Evolutionary conservation across 2,888 invertebrate species (phyloP), one percentile per base, ranked within the genome.

Genomic region (Zaprionus obscuricornis): DNA sequence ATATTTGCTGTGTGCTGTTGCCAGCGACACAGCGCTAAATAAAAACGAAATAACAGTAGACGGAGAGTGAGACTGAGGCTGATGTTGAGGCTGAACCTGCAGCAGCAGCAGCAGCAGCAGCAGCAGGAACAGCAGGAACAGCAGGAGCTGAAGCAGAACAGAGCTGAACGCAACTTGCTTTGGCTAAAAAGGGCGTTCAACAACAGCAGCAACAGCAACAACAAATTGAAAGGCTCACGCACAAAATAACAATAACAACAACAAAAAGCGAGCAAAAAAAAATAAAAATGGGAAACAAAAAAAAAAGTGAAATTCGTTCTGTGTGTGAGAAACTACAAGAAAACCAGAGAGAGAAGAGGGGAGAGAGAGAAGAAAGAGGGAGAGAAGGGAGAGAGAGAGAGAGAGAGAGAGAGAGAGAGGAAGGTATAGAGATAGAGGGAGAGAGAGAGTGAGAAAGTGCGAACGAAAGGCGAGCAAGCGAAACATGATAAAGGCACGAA

Each of bases 401-500:
- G 8, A 1, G n/a, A 11, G n/a, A n/a, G n/a, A n/a, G n/a, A n/a
- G n/a, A n/a, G n/a, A n/a, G n/a, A n/a, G n/a, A n/a, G n/a, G n/a
- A n/a, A n/a, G n/a, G n/a, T n/a, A n/a, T n/a, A n/a, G n/a, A 8
- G n/a, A n/a, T 31, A 34, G n/a, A 20, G 18, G 2, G 18, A 17
- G 27, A 7, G 37, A 3, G n/a, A 18, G 5, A 13, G 40, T 16
- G 8, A 29, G 42, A 52, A n/a, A n/a, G n/a, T n/a, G n/a, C n/a
- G n/a, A n/a, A n/a, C n/a, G n/a, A n/a, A n/a, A n/a, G n/a, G n/a
- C n/a, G n/a, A n/a, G n/a, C n/a, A n/a, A n/a, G n/a, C n/a, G 43
- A 31, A 58, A 63, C 67, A 72, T 62, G 75, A 72, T 66, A 81
- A 76, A 71, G 68, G 67, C 74, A 71, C 66, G 56, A 81, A 77